Base-by-base conservation (phyloP, 1,140 invertebrate species). In the Drosophila takahashii region DNA sequence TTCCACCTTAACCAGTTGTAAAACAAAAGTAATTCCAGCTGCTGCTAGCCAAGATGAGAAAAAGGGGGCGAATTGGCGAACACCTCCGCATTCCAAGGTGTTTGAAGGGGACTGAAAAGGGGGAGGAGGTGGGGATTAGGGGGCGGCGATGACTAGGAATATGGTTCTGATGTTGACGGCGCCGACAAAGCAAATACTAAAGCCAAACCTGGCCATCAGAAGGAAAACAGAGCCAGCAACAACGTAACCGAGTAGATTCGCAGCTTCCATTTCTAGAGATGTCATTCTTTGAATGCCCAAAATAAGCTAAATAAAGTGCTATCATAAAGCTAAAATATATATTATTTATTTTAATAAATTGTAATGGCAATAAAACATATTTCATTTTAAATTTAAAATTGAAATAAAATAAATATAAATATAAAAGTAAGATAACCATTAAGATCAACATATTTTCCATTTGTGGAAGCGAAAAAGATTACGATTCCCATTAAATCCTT, bases 111-210 rank as follows among this genome's bases (percentile, higher is more conserved):
- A 8, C 8, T 3, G 16, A 9, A 4, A 8, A 0, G 10, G 15
- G 41, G 16, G 41, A 6, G 3, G 16, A 3, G 41, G 5, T n/a
- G 57, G n/a, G n/a, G n/a, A n/a, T 58, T 6, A 37, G 29, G 64
- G 61, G 22, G 29, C 13, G 36, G 34, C 10, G 10, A 45, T 52
- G 39, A 16, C 26, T 39, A 44, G n/a, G n/a, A n/a, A n/a, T 27
- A 27, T 27, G 27, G 10, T 50, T 42, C 71, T 62, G 72, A 26
- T 66, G 62, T 76, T 77, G 72, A 67, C 61, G 73, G 73, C 72
- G 72, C 73, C 73, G 73, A 77, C 73, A 77, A 76, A 76, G 73
- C 48, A 76, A 76, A 53, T 51, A 76, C 53, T 76, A 76, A 51
- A 39, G 34, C 59, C 58, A 53, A 66, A 66, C 54, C 60, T 62